phyloP scores from a whole-genome alignment of 1,140 invertebrate genomes.

The Pseudoatta argentina region DNA sequence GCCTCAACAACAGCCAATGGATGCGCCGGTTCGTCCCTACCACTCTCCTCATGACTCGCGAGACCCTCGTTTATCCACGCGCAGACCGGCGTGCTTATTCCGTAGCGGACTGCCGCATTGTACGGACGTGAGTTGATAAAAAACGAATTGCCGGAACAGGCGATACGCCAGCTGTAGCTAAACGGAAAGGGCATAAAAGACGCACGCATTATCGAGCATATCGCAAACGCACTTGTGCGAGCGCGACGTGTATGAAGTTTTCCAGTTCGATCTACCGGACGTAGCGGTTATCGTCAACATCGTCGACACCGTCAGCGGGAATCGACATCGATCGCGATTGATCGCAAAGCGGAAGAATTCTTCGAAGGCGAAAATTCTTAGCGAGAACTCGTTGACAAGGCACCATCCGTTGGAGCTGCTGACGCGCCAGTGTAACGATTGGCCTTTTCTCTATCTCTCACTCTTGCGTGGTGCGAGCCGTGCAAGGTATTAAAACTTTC shows the following conservation, averaged over 20 bases:
- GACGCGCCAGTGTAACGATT: constrained; percentile 10
- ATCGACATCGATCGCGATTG: constrained; percentile 2
- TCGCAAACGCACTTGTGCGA: constrained; percentile 27
- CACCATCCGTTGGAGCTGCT: neutral
- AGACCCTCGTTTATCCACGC: constrained; percentile 59
- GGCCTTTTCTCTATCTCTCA: constrained; percentile 12
- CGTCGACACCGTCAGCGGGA: neutral
- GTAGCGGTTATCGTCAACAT: constrained; percentile 1
- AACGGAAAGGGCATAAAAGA: neutral
- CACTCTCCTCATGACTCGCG: neutral
- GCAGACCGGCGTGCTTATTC: constrained; percentile 80
- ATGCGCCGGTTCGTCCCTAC: constrained; percentile 38
- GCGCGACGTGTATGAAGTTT: constrained; percentile 75
- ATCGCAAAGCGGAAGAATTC: constrained; percentile 2
- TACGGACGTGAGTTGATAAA: constrained; percentile 64
- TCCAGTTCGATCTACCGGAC: constrained; percentile 53
- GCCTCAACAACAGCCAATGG: constrained; percentile 82
- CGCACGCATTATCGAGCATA: neutral
- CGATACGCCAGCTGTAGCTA: constrained; percentile 46
- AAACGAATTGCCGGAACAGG: constrained; percentile 61
- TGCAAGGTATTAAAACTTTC: constrained; percentile 66
- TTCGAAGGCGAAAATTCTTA: neutral
- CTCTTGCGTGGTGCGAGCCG: neutral
- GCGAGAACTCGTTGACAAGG: neutral
- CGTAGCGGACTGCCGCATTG: constrained; percentile 77